Conservation (phyloP, 2,888 invertebrate genomes). For the Drosophila anomelani region DNA sequence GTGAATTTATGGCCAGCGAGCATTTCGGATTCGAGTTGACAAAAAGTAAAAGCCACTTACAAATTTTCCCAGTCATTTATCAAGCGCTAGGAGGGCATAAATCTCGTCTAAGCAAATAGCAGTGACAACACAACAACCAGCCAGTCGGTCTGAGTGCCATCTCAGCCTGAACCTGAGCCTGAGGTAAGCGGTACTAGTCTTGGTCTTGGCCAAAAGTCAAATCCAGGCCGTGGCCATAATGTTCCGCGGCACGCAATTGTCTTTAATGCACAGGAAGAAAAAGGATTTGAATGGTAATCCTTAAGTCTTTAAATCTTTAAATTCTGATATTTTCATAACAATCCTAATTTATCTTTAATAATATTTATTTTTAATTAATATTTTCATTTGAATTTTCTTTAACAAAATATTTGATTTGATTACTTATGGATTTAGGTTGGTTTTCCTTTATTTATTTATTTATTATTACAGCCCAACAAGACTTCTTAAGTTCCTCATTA, state of each 20-base stretch:
- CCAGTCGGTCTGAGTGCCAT: constrained; percentile 1
- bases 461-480: no score
- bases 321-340: no score
- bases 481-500: fast-evolving
- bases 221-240: constrained; percentile 48
- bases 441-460: neutral
- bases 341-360: no score
- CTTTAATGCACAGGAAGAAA: constrained; percentile 15
- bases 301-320: neutral
- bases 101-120: constrained; percentile 70
- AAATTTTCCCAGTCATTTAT: constrained; percentile 73
- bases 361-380: no score
- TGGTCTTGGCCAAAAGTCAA: constrained; percentile 51
- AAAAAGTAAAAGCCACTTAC: constrained; percentile 53
- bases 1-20: constrained; percentile 66
- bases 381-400: no score
- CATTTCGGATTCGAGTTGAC: constrained; percentile 39
- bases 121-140: constrained; percentile 65
- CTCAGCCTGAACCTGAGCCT: constrained; percentile 9
- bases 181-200: constrained; percentile 29
- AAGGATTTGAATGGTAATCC: neutral
- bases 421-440: no score
- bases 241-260: constrained; percentile 61
- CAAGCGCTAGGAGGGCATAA: constrained; percentile 68
- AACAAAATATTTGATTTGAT: no score